phyloP scores from a whole-genome alignment of 2,113 vertebrate species.

The Gymnorhina tibicen region DNA sequence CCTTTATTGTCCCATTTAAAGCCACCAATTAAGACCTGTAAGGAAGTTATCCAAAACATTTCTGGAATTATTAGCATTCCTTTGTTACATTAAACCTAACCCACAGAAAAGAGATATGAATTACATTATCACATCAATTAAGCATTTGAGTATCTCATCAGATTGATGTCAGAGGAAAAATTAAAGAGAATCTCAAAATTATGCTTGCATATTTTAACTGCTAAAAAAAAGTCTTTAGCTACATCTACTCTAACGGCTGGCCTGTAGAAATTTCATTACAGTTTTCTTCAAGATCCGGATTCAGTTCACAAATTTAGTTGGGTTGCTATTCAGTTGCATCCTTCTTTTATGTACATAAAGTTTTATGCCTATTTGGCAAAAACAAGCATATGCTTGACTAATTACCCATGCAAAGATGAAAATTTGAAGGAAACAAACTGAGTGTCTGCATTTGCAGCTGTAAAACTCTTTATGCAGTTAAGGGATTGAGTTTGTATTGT shows the following conservation, averaged over 20 bases:
- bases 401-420: not conserved
- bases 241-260: not conserved
- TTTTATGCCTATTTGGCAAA: not conserved
- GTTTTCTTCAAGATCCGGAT: not conserved
- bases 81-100: not conserved
- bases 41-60: slow-evolving; percentile 31
- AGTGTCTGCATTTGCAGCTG: not conserved
- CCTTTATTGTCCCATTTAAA: slow-evolving; percentile 12
- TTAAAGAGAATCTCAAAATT: not conserved
- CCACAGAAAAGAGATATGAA: not conserved
- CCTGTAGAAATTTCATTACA: not conserved
- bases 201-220: not conserved
- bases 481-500: not conserved
- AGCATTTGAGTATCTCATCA: not conserved
- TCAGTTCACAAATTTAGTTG: not conserved
- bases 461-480: not conserved
- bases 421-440: not conserved
- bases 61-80: slow-evolving; percentile 2
- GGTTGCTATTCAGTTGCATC: not conserved
- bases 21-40: not conserved
- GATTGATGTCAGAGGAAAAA: not conserved
- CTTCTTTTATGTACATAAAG: not conserved
- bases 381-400: not conserved
- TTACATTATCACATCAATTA: not conserved
- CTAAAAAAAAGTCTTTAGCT: not conserved